Conservation (phyloP, 2,888 invertebrate genomes). For the Carpatolechia fugitivella region DNA sequence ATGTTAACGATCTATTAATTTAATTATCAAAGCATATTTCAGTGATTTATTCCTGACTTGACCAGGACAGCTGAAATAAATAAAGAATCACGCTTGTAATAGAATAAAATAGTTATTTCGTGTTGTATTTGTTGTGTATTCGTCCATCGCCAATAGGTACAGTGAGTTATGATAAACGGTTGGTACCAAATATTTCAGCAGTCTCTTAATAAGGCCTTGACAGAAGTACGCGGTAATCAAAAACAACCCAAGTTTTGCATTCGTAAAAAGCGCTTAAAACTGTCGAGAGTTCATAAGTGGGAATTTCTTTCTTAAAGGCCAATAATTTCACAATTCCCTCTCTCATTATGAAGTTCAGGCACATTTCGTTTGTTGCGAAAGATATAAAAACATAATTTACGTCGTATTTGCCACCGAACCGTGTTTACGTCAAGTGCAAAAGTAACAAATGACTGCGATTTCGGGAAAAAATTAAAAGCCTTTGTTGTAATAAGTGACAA, state of each 20-base stretch:
- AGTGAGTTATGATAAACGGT: not conserved
- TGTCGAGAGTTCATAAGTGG: conserved; percentile 45
- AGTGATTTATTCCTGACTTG: conserved; percentile 28
- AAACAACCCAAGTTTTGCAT: conserved; percentile 44
- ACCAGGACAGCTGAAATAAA: no score
- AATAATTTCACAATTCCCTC: conserved; percentile 46
- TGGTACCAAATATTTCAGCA: conserved; percentile 37
- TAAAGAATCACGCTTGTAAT: no score
- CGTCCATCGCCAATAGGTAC: not conserved
- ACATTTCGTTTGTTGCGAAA: conserved; percentile 36
- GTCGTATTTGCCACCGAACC: conserved; percentile 16
- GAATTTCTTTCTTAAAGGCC: conserved; percentile 41
- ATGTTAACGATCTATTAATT: conserved; percentile 46
- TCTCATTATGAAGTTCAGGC: conserved; percentile 34
- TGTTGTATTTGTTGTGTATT: not conserved
- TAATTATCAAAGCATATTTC: conserved; percentile 33
- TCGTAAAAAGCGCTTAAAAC: conserved; percentile 55
- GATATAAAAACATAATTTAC: conserved; percentile 24
- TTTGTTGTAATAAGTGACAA: conserved; percentile 1
- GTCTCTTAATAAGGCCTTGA: conserved; percentile 52
- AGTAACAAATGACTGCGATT: conserved; percentile 1
- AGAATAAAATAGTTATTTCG: no score
- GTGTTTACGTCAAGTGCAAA: conserved; percentile 13
- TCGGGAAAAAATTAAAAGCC: not conserved
- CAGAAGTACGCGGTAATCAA: conserved; percentile 50